Percentiles rank a stretch among this genome's conserved stretches.
phyloP scores from a whole-genome alignment of 2,797 vertebrate species.

The Antrozous pallidus region DNA sequence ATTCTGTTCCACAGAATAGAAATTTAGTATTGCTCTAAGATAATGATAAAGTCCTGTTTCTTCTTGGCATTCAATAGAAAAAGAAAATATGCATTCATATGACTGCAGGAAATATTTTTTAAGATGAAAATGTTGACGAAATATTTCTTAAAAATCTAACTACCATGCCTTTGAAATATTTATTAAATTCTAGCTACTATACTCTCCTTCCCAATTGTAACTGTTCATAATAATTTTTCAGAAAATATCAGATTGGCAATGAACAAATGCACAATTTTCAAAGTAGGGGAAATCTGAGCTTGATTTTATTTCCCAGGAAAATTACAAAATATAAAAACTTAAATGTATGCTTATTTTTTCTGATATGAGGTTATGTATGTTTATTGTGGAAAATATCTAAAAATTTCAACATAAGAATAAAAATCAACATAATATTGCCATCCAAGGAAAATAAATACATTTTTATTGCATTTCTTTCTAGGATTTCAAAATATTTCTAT shows the following conservation, averaged over 20 bases:
- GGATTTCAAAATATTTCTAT: neutral
- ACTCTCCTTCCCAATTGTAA: neutral
- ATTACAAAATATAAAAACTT: neutral
- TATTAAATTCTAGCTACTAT: neutral
- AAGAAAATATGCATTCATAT: neutral
- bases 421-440: neutral
- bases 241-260: neutral
- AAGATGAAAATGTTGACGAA: neutral
- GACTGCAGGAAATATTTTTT: neutral
- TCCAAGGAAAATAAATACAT: neutral
- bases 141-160: neutral
- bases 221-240: neutral
- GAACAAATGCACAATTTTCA: neutral
- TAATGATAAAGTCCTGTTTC: neutral
- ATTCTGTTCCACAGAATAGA: too few relatives aligned
- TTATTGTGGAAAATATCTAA: neutral
- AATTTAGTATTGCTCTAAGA: neutral
- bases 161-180: neutral
- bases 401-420: neutral
- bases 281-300: neutral
- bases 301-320: slow-evolving; percentile 15
- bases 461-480: neutral
- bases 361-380: neutral
- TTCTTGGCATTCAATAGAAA: neutral
- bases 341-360: neutral